These are phyloP conservation scores for Pelobates fuscus DNA, from an alignment of 2,113 vertebrate genomes.

Conservation along the genomic window DNA sequence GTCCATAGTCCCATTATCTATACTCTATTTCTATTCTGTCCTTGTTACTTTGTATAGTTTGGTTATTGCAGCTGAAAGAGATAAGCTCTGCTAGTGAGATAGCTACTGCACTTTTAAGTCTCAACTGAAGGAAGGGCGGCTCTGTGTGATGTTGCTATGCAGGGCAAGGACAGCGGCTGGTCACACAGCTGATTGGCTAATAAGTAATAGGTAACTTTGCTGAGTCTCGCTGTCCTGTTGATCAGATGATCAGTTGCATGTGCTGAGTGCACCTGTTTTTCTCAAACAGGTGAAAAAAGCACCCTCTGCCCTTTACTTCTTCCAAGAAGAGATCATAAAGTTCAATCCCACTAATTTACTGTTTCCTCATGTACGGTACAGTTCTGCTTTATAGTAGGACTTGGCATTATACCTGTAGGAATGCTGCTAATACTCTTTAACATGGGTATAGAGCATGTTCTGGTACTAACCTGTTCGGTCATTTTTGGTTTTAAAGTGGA, in stretches of 20 bases:
- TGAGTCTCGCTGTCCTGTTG: constrained; percentile 67
- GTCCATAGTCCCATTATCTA: constrained; percentile 67
- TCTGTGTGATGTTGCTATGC: constrained; percentile 85
- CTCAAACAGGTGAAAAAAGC: constrained; percentile 15
- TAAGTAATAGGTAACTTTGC: constrained; percentile 84
- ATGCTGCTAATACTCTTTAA: too few relatives aligned
- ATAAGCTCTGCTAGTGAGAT: constrained; percentile 85
- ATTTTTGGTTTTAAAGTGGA: too few relatives aligned
- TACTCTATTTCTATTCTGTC: constrained; percentile 70
- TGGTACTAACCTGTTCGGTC: too few relatives aligned
- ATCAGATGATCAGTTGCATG: constrained; percentile 55
- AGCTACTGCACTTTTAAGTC: constrained; percentile 85
- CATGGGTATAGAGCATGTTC: too few relatives aligned
- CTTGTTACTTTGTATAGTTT: constrained; percentile 82
- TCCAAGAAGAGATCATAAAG: constrained; percentile 2
- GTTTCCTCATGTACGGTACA: too few relatives aligned
- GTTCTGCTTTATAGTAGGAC: too few relatives aligned
- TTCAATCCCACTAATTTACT: background rate
- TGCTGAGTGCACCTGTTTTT: background rate
- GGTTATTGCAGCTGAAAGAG: constrained; percentile 76
- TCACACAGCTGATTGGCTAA: constrained; percentile 76
- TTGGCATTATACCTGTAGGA: too few relatives aligned
- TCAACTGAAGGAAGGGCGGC: constrained; percentile 78
- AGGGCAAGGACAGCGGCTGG: constrained; percentile 81
- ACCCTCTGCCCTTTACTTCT: constrained; percentile 32